Conservation (phyloP, 53 echinoderm and acorn worm species). For the Echinometra lucunter region DNA sequence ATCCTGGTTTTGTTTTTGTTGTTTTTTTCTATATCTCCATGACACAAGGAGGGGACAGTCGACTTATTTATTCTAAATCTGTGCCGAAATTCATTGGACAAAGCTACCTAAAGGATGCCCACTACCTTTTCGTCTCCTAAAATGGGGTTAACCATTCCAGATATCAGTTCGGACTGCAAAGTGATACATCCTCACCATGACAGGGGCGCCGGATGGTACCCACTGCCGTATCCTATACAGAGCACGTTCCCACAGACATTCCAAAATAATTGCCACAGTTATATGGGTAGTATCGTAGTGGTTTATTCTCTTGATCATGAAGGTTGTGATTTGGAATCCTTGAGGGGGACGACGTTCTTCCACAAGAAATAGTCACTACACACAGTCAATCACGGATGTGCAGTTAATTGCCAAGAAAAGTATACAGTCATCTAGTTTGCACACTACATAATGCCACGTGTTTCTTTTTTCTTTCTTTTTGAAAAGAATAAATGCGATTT, state of each 20-base stretch:
- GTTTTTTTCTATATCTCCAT: not conserved
- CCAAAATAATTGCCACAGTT: not conserved
- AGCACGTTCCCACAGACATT: not conserved
- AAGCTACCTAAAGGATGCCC: not conserved
- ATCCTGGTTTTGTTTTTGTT: not conserved
- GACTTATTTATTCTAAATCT: not conserved
- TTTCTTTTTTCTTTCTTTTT: no score
- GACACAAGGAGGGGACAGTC: not conserved
- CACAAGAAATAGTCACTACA: no score
- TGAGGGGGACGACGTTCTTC: no score
- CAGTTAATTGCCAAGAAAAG: no score
- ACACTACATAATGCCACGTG: no score
- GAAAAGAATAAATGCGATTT: no score
- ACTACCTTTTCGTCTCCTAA: not conserved
- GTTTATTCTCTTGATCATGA: not conserved
- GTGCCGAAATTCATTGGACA: not conserved
- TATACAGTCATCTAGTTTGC: no score
- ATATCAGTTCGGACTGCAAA: slow-evolving; percentile 40
- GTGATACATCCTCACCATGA: slow-evolving; percentile 4
- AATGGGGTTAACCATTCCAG: slow-evolving; percentile 12
- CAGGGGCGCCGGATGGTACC: slow-evolving; percentile 16
- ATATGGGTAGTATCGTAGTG: not conserved
- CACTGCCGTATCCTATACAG: not conserved
- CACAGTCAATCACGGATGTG: no score
- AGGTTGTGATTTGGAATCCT: not conserved